Percentiles rank a stretch among this genome's conserved stretches.
Evolutionary conservation across 2,888 invertebrate species (phyloP).

Genomic region (Heteromyza rotundicornis): DNA sequence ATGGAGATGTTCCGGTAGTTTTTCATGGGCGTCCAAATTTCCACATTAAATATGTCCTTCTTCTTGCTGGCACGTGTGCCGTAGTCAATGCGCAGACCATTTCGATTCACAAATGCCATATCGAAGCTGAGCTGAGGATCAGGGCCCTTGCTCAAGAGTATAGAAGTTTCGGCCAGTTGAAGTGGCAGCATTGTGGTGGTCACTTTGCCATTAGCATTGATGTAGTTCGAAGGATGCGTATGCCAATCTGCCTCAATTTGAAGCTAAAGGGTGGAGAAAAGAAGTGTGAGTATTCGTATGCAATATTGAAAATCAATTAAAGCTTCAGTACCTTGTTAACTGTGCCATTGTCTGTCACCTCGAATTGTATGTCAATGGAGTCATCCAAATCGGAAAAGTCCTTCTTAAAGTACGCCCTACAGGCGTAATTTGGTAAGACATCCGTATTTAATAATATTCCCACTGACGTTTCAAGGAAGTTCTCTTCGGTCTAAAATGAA

Average conservation of each 20-base stretch:
- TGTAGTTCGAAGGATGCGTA: slow-evolving; percentile 59
- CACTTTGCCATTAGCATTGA: slow-evolving; percentile 63
- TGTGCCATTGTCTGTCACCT: slow-evolving; percentile 66
- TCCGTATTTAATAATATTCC: slow-evolving; percentile 70
- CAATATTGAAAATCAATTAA: neutral
- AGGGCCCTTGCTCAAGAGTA: slow-evolving; percentile 46
- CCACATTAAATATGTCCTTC: slow-evolving; percentile 56
- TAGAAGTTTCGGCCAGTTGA: slow-evolving; percentile 45
- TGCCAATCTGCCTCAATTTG: slow-evolving; percentile 63
- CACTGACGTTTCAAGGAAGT: slow-evolving; percentile 69
- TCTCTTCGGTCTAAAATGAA: slow-evolving; percentile 67
- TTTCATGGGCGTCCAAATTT: slow-evolving; percentile 58
- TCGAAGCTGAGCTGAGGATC: slow-evolving; percentile 52
- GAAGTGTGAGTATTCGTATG: neutral
- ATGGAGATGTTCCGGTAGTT: slow-evolving; percentile 59
- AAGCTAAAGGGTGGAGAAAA: no score
- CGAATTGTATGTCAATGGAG: slow-evolving; percentile 69
- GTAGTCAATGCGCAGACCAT: slow-evolving; percentile 50
- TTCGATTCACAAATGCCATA: slow-evolving; percentile 44
- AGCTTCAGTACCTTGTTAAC: slow-evolving; percentile 64
- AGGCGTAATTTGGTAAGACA: slow-evolving; percentile 70
- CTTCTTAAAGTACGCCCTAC: slow-evolving; percentile 71
- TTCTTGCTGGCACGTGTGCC: slow-evolving; percentile 52
- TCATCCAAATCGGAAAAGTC: slow-evolving; percentile 73
- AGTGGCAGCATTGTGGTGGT: slow-evolving; percentile 57